Evolutionary conservation across 2,113 vertebrate species (phyloP), one percentile per base, ranked within the genome.

Genomic region (Cephalophus harveyi): DNA sequence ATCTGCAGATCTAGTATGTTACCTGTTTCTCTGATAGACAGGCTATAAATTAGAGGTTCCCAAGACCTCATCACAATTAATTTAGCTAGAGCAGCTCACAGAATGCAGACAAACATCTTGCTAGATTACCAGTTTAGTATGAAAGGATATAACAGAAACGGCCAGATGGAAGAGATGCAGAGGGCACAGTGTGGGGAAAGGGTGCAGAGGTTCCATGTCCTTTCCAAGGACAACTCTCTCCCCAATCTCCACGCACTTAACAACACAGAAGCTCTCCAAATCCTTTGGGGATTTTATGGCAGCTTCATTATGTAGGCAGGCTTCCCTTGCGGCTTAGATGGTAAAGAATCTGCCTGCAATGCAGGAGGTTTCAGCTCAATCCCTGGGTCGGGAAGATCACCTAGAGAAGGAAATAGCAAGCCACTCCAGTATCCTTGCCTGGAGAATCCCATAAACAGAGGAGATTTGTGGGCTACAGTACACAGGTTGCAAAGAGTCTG

Each of bases 381-480:
- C n/a, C 2, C 64, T 11, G 17, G 17, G n/a, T 71, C n/a, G 1
- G 17, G n/a, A 36, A 71, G 64, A 71, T 71, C n/a, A 17, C 64
- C 64, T 21, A 17, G 9, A 71, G 64, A 21, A 71, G n/a, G n/a
- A 71, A 71, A 36, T 36, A 9, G 64, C 64, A 71, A 71, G n/a
- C 64, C n/a, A 21, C n/a, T 36, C 17, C n/a, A 71, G n/a, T 71
- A 11, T 36, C 17, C 19, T 71, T 71, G 64, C 9, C n/a, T 0
- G 1, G 64, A 36, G n/a, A 67, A 71, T 71, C 64, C 64, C n/a
- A 71, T 36, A 21, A 36, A 36, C n/a, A 71, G 4, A 71, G 64
- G n/a, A 71, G 64, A 4, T 19, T 71, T 4, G 0, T 0, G 0
- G 64, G n/a, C n/a, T 36, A 71, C n/a, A 71, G n/a, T 71, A 11